Evolutionary conservation across 2,113 vertebrate genomes (phyloP), one percentile per base, ranked within the genome.

Genomic region (Mustelus asterias): DNA sequence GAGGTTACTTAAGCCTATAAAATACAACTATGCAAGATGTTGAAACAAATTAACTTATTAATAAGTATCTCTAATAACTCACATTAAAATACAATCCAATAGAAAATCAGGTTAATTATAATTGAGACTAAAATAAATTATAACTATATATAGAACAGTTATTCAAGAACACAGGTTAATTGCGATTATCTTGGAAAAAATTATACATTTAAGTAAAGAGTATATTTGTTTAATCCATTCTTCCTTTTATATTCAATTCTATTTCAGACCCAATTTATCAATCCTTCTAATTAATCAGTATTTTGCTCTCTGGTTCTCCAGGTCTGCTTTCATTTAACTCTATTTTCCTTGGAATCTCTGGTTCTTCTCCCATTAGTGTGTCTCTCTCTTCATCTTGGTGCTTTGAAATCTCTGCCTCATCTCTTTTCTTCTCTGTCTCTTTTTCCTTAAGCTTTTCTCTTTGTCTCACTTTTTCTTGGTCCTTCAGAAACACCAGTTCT

Each of bases 1-100:
- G n/a, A 13, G 41, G 16, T 83, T 83, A 83, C n/a, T 83, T 83
- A 83, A 83, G 37, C 0, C 80, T 41, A 83, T 83, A 83, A 83
- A 83, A 83, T 83, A 13, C 60, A 93, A 93, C n/a, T 37, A 67
- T 37, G 16, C n/a, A 93, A 93, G n/a, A 65, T 3, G n/a, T 65
- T 65, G 16, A 37, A 67, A 93, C 60, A 20, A 37, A 93, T 93
- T 83, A 83, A 44, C 37, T 93, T 93, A 93, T 65, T 93, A 93
- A 92, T n/a, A 78, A 83, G 14, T 83, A 93, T 65, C 60, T n/a
- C 29, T 7, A 63, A 33, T 33, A 63, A 60, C 29, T 90, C 89
- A 65, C 60, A 67, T 37, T 65, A 93, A 93, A 65, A 93, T 37
- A 37, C 89, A 63, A 65, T 37, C n/a, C 33, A 65, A 63, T 65